Evolutionary conservation across 2,888 invertebrate genomes (phyloP).

Genomic region (Ochropleura plecta): DNA sequence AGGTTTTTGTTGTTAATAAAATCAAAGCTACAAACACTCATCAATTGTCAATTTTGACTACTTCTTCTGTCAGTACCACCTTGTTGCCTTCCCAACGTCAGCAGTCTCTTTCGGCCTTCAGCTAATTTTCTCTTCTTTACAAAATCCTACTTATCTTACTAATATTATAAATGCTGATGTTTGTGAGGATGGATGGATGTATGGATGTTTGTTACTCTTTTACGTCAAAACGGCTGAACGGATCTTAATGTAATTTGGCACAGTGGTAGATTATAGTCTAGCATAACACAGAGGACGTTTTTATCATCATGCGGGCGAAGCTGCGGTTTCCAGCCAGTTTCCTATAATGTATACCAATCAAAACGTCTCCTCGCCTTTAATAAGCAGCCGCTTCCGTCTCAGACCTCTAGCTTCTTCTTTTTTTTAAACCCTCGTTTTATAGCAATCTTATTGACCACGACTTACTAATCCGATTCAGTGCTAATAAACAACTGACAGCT

Average conservation of each 20-base stretch:
- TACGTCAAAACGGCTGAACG: too few species aligned
- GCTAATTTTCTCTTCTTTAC: background rate
- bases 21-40: background rate
- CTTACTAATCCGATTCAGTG: background rate
- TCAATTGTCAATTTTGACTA: background rate
- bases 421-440: background rate
- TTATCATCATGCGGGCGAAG: too few species aligned
- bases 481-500: constrained; percentile 22
- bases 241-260: too few species aligned
- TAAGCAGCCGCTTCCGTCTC: background rate
- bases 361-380: background rate
- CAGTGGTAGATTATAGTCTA: too few species aligned
- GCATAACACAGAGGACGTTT: too few species aligned
- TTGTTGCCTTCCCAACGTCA: background rate
- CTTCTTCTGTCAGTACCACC: too few species aligned
- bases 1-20: background rate
- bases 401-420: background rate
- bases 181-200: too few species aligned
- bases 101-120: background rate
- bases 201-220: too few species aligned
- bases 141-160: background rate
- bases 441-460: background rate
- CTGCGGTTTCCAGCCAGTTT: too few species aligned
- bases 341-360: background rate
- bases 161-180: too few species aligned